A percentile compares a stretch with the other conserved stretches of the same genome.
Evolutionary conservation across 2,888 invertebrate genomes (phyloP).

Genomic region (Aspidiotus rigidus): DNA sequence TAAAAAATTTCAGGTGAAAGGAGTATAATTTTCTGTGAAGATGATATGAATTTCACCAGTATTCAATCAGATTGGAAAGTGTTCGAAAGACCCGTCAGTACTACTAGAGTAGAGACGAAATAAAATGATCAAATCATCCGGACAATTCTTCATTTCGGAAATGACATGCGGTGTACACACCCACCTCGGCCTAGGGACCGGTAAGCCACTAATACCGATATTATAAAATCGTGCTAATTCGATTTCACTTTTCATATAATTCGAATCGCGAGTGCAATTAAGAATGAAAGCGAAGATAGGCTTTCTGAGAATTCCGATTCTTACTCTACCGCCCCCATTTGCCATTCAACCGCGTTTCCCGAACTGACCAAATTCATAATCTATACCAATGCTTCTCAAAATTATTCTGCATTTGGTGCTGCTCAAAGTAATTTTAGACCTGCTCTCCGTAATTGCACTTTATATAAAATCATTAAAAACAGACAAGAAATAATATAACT

Average conservation of each 20-base stretch:
- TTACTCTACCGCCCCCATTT: not conserved
- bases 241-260: not conserved
- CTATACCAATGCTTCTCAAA: no score
- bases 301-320: not conserved
- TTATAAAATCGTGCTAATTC: not conserved
- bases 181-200: not conserved
- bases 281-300: not conserved
- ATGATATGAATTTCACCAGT: no score
- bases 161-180: not conserved
- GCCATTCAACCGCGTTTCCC: not conserved
- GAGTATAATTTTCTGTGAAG: no score
- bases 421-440: no score
- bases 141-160: not conserved
- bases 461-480: no score
- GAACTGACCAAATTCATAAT: no score
- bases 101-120: not conserved
- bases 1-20: no score
- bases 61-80: no score
- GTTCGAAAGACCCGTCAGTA: no score
- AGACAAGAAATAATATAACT: no score
- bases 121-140: not conserved
- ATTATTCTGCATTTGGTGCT: no score
- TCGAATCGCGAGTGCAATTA: not conserved
- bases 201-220: not conserved
- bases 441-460: no score